phyloP scores from a whole-genome alignment of 2,888 invertebrate genomes.

The Euclidia mi region DNA sequence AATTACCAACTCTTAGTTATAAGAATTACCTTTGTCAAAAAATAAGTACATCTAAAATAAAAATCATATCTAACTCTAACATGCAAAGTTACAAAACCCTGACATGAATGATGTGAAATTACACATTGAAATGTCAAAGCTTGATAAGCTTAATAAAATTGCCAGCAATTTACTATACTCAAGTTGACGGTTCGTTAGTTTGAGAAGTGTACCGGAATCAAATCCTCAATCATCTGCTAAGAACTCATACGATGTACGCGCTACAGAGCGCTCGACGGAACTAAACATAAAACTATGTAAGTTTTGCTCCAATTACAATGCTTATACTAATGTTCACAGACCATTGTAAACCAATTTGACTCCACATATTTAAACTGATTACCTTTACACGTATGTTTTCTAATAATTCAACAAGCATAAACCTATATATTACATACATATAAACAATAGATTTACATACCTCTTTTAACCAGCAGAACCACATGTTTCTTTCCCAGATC shows the following conservation, averaged over 20 bases:
- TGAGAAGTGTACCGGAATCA: conserved; percentile 87
- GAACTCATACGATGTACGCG: conserved; percentile 55
- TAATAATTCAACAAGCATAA: conserved; percentile 4
- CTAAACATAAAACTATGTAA: conserved; percentile 54
- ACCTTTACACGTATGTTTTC: conserved; percentile 20
- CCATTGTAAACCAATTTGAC: conserved; percentile 40
- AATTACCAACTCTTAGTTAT: no score
- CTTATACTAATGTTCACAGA: conserved; percentile 29
- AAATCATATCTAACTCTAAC: neutral
- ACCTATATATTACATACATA: no score
- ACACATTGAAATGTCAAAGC: conserved; percentile 80
- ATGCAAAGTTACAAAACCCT: conserved; percentile 66
- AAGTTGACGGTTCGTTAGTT: conserved; percentile 82
- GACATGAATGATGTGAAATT: conserved; percentile 63
- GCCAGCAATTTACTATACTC: conserved; percentile 81
- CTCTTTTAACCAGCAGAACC: conserved; percentile 92
- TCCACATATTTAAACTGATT: conserved; percentile 30
- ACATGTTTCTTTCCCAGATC: conserved; percentile 92
- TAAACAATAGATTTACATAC: conserved; percentile 71
- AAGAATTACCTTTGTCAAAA: no score
- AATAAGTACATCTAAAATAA: no score
- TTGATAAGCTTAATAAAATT: conserved; percentile 75
- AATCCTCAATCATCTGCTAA: conserved; percentile 75
- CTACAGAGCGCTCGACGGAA: conserved; percentile 53
- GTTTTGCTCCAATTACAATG: conserved; percentile 61